Conservation (phyloP, 2,113 vertebrate species). For the Mesembrinibis cayennensis region DNA sequence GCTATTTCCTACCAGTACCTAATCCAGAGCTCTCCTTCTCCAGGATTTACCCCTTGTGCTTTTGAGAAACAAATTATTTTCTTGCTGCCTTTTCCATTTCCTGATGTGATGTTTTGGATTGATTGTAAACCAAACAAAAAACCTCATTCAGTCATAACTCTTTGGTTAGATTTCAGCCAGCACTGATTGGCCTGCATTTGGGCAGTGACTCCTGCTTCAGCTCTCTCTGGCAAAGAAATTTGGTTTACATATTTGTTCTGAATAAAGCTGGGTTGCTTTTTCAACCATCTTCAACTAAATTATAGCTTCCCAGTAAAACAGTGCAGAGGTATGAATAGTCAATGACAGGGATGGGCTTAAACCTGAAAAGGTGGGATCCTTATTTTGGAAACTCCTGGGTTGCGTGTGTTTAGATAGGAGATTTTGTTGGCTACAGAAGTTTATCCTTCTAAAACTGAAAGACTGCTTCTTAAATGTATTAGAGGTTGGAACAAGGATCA, state of each 20-base stretch:
- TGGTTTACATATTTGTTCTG: neutral
- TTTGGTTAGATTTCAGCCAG: neutral
- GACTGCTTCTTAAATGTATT: neutral
- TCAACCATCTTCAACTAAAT: neutral
- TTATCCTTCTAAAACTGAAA: neutral
- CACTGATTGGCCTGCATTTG: neutral
- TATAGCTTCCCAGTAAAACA: neutral
- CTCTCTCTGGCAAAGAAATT: neutral
- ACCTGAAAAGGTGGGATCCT: neutral
- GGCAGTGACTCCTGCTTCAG: neutral
- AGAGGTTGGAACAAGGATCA: neutral
- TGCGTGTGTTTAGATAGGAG: neutral
- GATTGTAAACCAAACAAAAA: neutral
- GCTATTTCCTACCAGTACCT: neutral
- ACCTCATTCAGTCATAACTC: neutral
- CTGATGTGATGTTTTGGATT: neutral
- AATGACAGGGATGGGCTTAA: neutral
- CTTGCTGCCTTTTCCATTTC: neutral
- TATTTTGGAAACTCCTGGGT: neutral
- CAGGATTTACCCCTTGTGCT: neutral
- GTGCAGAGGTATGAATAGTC: neutral
- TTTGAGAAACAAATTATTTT: neutral
- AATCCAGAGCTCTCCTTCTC: neutral
- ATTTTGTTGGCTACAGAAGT: neutral
- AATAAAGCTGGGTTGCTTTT: neutral